Conservation (phyloP, 2,888 invertebrate species). For the Trisateles emortualis region DNA sequence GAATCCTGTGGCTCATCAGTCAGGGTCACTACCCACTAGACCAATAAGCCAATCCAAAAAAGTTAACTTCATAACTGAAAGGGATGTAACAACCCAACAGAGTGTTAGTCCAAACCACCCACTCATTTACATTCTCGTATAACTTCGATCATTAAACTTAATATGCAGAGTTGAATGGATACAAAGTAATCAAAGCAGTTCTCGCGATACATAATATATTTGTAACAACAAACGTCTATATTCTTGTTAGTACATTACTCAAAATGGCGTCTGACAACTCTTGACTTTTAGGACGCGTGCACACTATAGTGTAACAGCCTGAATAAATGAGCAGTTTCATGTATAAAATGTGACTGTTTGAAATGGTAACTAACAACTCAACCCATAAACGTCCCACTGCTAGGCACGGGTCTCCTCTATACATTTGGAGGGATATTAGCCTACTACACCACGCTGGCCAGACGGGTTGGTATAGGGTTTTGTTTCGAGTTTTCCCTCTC, state of each 20-base stretch:
- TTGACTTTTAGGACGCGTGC: neutral
- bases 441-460: too few species aligned
- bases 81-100: neutral
- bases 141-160: constrained; percentile 8
- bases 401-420: too few species aligned
- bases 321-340: too few species aligned
- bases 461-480: too few species aligned
- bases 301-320: neutral
- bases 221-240: neutral
- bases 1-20: too few species aligned
- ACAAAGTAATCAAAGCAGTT: neutral
- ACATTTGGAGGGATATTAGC: too few species aligned
- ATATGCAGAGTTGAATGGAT: neutral
- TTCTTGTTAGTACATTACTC: neutral
- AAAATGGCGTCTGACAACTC: neutral
- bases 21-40: too few species aligned
- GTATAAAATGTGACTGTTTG: too few species aligned
- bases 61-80: neutral
- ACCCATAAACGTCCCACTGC: too few species aligned
- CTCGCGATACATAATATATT: neutral
- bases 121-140: neutral
- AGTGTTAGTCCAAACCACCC: neutral
- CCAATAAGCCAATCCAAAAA: too few species aligned
- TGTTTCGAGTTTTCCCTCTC: too few species aligned
- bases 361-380: too few species aligned